Evolutionary conservation across 2,888 invertebrate species (phyloP), one percentile per base, ranked within the genome.

Genomic region (Watsonalla binaria): DNA sequence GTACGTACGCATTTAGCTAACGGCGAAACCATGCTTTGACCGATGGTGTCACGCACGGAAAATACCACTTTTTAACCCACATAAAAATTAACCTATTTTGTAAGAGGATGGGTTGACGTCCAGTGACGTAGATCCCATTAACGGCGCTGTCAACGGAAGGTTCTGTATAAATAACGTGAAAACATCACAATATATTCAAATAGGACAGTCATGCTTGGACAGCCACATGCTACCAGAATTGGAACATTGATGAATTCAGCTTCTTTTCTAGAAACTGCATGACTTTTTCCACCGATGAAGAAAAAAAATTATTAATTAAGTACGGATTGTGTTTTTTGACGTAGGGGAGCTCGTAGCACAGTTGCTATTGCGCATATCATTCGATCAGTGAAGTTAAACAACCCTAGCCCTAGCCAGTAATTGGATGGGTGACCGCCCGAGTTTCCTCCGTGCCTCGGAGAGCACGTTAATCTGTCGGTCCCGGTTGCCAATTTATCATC

Each of bases 11-110:
- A 59, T 59, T 59, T 60, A 59, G 60, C 60, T 60, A 63, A 61
- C 64, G 62, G 63, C 61, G 62, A 65, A 69, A 61, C 63, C 66
- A 53, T 59, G 63, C 65, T 70, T 65, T 63, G 68, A 62, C 68
- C 71, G 64, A 66, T 69, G 73, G 63, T 65, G 65, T 62, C 63
- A 52, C 63, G 62, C 78, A 77, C 77, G 71, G 72, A 70, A 80
- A 81, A 73, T 72, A 70, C 68, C 69, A 74, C 70, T 78, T 81
- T 78, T 76, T 70, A 77, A 73, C 72, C 76, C 66, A 76, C 77
- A 80, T 79, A 66, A 73, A 73, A 79, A 75, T 77, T 64, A 72
- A 69, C 67, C 70, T 70, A 70, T 70, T 76, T 72, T 66, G 59
- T 63, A 50, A 54, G 58, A 56, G 58, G 61, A 52, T 48, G 56